phyloP scores from a whole-genome alignment of 35 echinoderm and acorn worm species.

The Apostichopus californicus region DNA sequence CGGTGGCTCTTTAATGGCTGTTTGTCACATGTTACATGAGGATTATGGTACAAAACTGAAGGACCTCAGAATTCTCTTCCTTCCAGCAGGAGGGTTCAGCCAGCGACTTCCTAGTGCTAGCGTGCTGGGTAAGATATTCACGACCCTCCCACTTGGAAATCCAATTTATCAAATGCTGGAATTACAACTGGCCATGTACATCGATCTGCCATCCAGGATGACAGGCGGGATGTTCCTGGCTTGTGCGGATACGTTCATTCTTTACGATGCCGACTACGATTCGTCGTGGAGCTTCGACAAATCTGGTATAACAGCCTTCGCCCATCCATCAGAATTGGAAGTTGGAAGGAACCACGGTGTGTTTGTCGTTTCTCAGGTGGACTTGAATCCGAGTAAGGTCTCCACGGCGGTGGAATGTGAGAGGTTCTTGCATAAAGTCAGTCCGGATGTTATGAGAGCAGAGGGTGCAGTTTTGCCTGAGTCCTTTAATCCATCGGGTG shows the following conservation, averaged over 20 bases:
- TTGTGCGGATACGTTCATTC: slow-evolving; percentile 74
- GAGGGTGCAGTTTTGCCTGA: slow-evolving; percentile 60
- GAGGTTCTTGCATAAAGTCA: slow-evolving; percentile 87
- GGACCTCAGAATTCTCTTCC: slow-evolving; percentile 73
- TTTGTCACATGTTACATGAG: slow-evolving; percentile 54
- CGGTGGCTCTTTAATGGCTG: slow-evolving; percentile 91
- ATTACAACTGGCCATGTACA: slow-evolving; percentile 76
- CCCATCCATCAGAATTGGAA: slow-evolving; percentile 75
- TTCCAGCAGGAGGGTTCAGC: slow-evolving; percentile 93
- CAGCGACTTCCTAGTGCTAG: slow-evolving; percentile 87
- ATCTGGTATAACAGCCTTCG: slow-evolving; percentile 86
- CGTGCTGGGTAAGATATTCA: slow-evolving; percentile 92
- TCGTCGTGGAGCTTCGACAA: slow-evolving; percentile 71
- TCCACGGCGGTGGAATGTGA: slow-evolving; percentile 67
- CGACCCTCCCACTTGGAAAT: slow-evolving; percentile 79
- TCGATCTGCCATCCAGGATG: slow-evolving; percentile 90
- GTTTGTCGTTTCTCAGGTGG: slow-evolving; percentile 53
- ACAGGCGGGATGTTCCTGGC: slow-evolving; percentile 82
- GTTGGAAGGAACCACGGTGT: slow-evolving; percentile 91
- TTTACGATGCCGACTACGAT: slow-evolving; percentile 60
- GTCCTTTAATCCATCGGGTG: slow-evolving; percentile 12
- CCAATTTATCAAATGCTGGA: slow-evolving; percentile 94
- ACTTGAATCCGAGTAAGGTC: slow-evolving; percentile 19
- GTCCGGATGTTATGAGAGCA: slow-evolving; percentile 55
- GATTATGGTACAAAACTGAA: slow-evolving; percentile 52